Conservation (phyloP, 2,888 invertebrate genomes). For the Dendrolimus houi region DNA sequence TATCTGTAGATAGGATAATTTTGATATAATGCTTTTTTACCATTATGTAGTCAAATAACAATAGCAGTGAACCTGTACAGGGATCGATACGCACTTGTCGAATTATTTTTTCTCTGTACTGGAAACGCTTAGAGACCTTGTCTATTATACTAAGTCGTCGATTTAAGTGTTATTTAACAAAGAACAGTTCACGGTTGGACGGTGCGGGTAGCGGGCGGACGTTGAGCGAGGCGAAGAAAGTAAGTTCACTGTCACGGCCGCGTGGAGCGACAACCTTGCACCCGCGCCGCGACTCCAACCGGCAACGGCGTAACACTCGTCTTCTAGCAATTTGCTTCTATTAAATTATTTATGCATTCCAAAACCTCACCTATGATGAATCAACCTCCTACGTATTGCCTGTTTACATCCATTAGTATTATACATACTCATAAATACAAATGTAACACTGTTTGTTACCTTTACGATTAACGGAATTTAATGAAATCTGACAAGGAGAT, state of each 20-base stretch:
- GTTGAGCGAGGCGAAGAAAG: constrained; percentile 50
- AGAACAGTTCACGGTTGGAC: constrained; percentile 50
- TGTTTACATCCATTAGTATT: too few relatives aligned
- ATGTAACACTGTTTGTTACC: too few relatives aligned
- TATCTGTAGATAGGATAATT: too few relatives aligned
- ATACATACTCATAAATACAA: too few relatives aligned
- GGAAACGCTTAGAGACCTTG: not conserved
- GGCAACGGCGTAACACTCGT: constrained; percentile 30
- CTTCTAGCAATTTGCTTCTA: constrained; percentile 34
- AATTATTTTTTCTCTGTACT: not conserved
- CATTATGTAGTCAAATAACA: too few relatives aligned
- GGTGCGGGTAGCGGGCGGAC: constrained; percentile 32
- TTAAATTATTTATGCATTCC: constrained; percentile 23
- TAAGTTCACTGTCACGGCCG: constrained; percentile 74
- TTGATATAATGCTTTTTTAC: too few relatives aligned
- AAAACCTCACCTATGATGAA: constrained; percentile 13
- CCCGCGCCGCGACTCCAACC: constrained; percentile 15
- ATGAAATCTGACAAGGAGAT: too few relatives aligned
- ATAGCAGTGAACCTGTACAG: too few relatives aligned
- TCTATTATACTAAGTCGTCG: not conserved
- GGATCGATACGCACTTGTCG: too few relatives aligned
- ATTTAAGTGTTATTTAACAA: constrained; percentile 28
- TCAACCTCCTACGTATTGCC: not conserved
- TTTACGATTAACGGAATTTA: too few relatives aligned
- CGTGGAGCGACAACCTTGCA: constrained; percentile 65